A percentile compares a stretch with the other conserved stretches of the same genome.
Conservation (phyloP, 2,888 invertebrate genomes). For the Formica aserva region DNA sequence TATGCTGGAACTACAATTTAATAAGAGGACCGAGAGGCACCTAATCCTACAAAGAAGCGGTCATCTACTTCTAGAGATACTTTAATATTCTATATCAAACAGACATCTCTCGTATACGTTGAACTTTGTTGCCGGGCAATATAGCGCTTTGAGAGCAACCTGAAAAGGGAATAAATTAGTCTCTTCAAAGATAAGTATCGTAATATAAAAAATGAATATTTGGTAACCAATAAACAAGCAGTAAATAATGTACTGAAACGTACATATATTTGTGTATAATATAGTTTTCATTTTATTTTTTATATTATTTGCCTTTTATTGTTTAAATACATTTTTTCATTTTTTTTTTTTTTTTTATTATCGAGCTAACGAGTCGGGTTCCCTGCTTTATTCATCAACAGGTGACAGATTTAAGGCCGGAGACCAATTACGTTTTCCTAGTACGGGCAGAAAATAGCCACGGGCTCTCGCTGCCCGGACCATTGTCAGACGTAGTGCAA, state of each 20-base stretch:
- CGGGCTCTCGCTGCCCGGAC: constrained; percentile 93
- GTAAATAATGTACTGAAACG: background rate
- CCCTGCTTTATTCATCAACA: constrained; percentile 74
- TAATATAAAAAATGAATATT: background rate
- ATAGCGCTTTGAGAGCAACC: background rate
- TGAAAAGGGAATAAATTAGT: background rate
- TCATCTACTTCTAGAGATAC: constrained; percentile 5
- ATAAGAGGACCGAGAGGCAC: constrained; percentile 13
- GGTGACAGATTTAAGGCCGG: constrained; percentile 90
- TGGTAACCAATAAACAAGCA: background rate
- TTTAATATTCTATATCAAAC: constrained; percentile 29
- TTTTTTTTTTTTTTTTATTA: background rate
- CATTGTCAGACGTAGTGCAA: constrained; percentile 90
- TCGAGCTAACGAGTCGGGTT: constrained; percentile 39
- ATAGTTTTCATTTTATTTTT: background rate
- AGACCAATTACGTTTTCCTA: constrained; percentile 94
- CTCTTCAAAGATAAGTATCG: background rate
- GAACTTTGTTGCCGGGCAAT: background rate
- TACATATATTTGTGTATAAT: background rate
- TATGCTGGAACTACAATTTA: constrained; percentile 1
- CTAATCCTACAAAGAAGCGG: constrained; percentile 31
- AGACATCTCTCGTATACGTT: background rate
- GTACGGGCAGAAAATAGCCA: constrained; percentile 95
- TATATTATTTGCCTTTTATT: background rate
- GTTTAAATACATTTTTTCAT: background rate